Base-by-base conservation (phyloP, 2,113 vertebrate genomes). In the Zosterops borbonicus region DNA sequence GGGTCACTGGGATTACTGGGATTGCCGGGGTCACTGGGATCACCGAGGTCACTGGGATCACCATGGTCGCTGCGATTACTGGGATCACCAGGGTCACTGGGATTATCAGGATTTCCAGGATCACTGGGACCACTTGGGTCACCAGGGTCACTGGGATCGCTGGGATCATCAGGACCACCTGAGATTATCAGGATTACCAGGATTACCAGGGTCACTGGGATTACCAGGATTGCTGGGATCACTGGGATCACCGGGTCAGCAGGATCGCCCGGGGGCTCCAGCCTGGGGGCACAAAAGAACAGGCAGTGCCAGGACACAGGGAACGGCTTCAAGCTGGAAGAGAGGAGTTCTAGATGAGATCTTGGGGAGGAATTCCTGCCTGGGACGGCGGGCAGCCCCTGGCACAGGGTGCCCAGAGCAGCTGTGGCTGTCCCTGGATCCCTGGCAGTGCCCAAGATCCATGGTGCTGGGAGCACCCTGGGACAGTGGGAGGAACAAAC, bases 151-250 rank as follows among this genome's bases (percentile, higher is more conserved):
- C 25, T 1, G 13, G n/a, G 47, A 6, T 13, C 1, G 1, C 14
- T 1, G 4, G 18, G 24, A 20, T 35, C 1, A 6, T 2, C 1
- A 2, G n/a, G n/a, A 6, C 5, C 1, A 2, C 46, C 3, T 1
- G 6, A 17, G 44, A 10, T 7, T 0, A 2, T 33, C 44, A 9
- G 52, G 17, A 29, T 31, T 3, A 4, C 28, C 9, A 9, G 50
- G 50, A 5, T 50, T 8, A 50, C 8, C 5, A 18, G 53, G 17
- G 6, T 23, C 2, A 7, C 11, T 0, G 1, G 6, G 44, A 4
- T 21, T 4, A 7, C 19, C 5, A 4, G 37, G 37, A 5, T 21
- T 2, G 22, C 39, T 2, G 3, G 39, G 13, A 7, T 42, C 28
- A 31, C 62, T 6, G 19, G 41, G 28, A 9, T 23, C 28, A 42